Conservation (phyloP, 2,888 invertebrate genomes). For the Agapostemon virescens region DNA sequence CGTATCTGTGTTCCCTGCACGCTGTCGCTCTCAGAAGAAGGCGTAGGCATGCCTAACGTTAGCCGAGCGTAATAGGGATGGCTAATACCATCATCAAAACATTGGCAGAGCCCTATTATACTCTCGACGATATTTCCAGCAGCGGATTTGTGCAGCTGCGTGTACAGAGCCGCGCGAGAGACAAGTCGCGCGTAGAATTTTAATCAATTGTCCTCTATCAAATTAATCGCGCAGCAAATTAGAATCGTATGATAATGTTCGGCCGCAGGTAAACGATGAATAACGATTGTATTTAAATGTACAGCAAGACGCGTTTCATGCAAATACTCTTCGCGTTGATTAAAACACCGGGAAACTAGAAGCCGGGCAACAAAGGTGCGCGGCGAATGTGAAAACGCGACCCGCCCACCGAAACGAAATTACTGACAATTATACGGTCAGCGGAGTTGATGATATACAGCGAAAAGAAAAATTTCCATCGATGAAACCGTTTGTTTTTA, state of each 20-base stretch:
- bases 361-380: background rate
- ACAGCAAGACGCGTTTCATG: background rate
- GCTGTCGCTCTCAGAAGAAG: background rate
- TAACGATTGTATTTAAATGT: constrained; percentile 10
- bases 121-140: background rate
- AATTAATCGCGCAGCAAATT: constrained; percentile 6
- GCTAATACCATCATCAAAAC: background rate
- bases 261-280: background rate
- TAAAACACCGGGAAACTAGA: constrained; percentile 4
- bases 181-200: background rate
- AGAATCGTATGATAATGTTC: background rate
- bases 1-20: background rate
- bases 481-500: background rate
- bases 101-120: background rate
- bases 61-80: background rate
- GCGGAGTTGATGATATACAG: constrained; percentile 9
- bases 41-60: background rate
- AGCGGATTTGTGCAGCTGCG: background rate
- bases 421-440: background rate
- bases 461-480: background rate
- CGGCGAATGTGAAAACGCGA: background rate
- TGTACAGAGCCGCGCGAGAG: background rate
- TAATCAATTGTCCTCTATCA: background rate
- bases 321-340: constrained; percentile 1
- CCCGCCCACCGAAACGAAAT: background rate